phyloP scores from a whole-genome alignment of 2,797 vertebrate genomes.

The Pangasius djambal region DNA sequence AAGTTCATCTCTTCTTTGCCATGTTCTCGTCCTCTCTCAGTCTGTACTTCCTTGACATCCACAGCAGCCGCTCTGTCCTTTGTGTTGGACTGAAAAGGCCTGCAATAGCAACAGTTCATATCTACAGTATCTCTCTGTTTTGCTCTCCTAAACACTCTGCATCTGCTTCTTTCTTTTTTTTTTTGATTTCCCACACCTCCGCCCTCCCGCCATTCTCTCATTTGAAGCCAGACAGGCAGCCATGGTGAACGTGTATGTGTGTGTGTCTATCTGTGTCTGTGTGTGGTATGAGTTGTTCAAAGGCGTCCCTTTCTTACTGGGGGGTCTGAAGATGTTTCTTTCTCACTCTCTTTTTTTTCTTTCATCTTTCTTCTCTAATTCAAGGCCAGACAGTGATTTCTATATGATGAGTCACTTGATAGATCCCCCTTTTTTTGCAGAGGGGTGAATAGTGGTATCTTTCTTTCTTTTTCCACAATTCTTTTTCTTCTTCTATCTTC shows the following conservation, averaged over 20 bases:
- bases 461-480: constrained; percentile 35
- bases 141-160: constrained; percentile 28
- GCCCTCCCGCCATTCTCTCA: constrained; percentile 41
- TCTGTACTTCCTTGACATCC: constrained; percentile 5
- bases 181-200: constrained; percentile 40
- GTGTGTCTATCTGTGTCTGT: constrained; percentile 24
- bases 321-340: constrained; percentile 6
- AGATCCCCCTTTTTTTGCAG: neutral
- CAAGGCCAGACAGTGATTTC: constrained; percentile 36
- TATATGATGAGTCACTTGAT: constrained; percentile 45
- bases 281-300: constrained; percentile 50
- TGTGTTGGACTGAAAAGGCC: constrained; percentile 9
- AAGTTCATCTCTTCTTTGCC: neutral
- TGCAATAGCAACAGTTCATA: constrained; percentile 28
- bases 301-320: constrained; percentile 21
- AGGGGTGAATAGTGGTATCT: constrained; percentile 18
- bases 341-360: neutral
- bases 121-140: constrained; percentile 31
- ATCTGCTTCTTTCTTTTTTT: constrained; percentile 26
- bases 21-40: neutral
- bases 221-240: constrained; percentile 39
- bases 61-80: neutral
- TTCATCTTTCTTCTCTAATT: constrained; percentile 36
- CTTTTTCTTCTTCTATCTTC: neutral
- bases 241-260: constrained; percentile 36